Percentiles rank a stretch among this genome's conserved stretches.
phyloP scores from a whole-genome alignment of 1,140 invertebrate species.

The Drosophila kohkoa region DNA sequence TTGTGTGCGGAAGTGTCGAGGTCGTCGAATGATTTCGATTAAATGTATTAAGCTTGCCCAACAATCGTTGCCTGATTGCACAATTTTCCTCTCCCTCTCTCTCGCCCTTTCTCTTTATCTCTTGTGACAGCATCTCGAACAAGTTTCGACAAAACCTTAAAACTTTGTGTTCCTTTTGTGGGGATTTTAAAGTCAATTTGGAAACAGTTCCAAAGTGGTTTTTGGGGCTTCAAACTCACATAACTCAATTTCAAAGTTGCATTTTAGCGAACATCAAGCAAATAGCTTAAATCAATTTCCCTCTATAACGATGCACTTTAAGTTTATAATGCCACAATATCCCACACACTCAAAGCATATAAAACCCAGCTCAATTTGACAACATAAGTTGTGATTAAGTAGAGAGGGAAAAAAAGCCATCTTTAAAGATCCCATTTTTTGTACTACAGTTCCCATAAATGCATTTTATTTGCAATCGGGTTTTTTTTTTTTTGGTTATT shows the following conservation, averaged over 20 bases:
- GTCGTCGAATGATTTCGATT: background rate
- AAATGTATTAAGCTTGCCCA: background rate
- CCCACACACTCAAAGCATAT: too few relatives aligned
- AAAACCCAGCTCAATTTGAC: too few relatives aligned
- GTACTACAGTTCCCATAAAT: too few relatives aligned
- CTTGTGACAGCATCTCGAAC: background rate
- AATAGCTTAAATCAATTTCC: too few relatives aligned
- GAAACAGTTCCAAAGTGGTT: background rate
- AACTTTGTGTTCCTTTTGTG: background rate
- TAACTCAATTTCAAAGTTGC: conserved; percentile 2
- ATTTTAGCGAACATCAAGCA: background rate
- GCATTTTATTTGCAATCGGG: too few relatives aligned
- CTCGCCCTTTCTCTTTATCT: background rate
- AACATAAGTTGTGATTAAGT: too few relatives aligned
- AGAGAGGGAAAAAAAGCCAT: too few relatives aligned
- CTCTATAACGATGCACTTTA: too few relatives aligned
- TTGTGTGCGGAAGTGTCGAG: background rate
- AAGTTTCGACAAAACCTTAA: background rate
- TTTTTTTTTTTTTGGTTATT: too few relatives aligned
- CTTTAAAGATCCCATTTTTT: too few relatives aligned
- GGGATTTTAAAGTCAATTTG: conserved; percentile 5
- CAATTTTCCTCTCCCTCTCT: background rate
- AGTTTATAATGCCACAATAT: too few relatives aligned
- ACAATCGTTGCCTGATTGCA: background rate
- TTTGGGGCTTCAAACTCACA: background rate